Base-by-base conservation (phyloP, 2,888 invertebrate species). In the Dryococelus australis region DNA sequence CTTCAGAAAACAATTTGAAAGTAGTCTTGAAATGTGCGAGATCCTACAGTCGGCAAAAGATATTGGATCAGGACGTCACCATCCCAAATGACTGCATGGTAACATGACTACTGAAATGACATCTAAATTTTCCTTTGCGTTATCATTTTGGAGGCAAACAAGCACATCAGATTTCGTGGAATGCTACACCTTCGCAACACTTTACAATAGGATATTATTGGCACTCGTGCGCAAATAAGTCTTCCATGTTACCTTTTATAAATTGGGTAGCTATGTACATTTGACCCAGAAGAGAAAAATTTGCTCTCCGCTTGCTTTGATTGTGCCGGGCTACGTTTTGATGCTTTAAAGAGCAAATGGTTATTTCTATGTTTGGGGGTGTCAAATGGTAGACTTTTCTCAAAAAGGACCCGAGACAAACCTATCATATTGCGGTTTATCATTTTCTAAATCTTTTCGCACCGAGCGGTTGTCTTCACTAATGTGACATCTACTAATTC, bases 251-350 rank as follows among this genome's bases (percentile, higher is more conserved):
- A 79, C n/a, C 79, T 79, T 79, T 79, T 79, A 0, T 79, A 26
- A 24, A 79, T 79, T 79, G 79, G 10, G 9, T 79, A 79, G 79
- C 79, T 79, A 79, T 79, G 27, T 79, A 79, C 79, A 79, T 79
- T 79, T 79, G 79, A 79, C 0, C 79, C n/a, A n/a, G n/a, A n/a
- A n/a, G n/a, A n/a, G n/a, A n/a, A n/a, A n/a, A n/a, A n/a, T n/a
- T n/a, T n/a, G 3, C 12, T 79, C 20, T 24, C 79, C 10, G 20
- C 79, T 1, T 79, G 27, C 79, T 8, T 79, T 47, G 47, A 47
- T 47, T 47, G 12, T 47, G 12, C 12, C 12, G 47, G 12, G 9
- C 47, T 2, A 79, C n/a, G 79, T 8, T 79, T 79, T 20, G 9
- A 27, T 79, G n/a, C 79, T 79, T 79, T 79, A 79, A 79, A 79